Base-by-base conservation (phyloP, 2,113 vertebrate genomes). In the rat (Rattus norvegicus) region DNA sequence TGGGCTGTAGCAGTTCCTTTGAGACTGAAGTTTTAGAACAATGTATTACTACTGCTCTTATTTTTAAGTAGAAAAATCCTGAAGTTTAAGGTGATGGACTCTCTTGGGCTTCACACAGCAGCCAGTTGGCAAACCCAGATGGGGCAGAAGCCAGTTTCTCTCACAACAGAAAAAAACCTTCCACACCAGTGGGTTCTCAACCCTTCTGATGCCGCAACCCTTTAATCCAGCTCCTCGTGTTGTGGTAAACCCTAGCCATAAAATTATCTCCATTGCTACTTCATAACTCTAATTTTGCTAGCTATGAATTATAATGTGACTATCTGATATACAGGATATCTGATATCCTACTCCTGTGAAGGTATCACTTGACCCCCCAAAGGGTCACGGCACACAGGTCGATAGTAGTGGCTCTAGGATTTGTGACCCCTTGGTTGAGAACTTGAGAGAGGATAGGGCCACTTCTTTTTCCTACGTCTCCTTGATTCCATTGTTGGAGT, bases 1-100 rank as follows among this genome's bases (percentile, higher is more conserved):
- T 76, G 6, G 26, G 56, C 36, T 13, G 39, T 1, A 26, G 24
- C 39, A 49, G n/a, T 76, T 88, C 43, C 90, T 77, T 93, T 91
- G 52, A 79, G 73, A 47, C 54, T 14, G 84, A 63, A 19, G 24
- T 69, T 92, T 88, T 91, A 85, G 10, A 61, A 17, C 14, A 43
- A 39, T 63, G 70, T 76, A 63, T 76, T 75, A 92, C 20, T 26
- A 56, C 12, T 36, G 69, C 7, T 54, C 76, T 63, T 16, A 67
- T 70, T 90, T 89, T 81, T 47, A 95, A 94, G 10, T 61, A 86
- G 67, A 61, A 88, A 92, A 91, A 89, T 90, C 59, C 7, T 36
- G 36, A 90, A 36, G 39, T 49, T 69, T 88, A 56, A 93, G 77
- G 90, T 84, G 73, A 75, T 72, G 16, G 36, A 49, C 28, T 65